phyloP scores from a whole-genome alignment of 2,113 vertebrate genomes.

The Chlamydotis undulata region DNA sequence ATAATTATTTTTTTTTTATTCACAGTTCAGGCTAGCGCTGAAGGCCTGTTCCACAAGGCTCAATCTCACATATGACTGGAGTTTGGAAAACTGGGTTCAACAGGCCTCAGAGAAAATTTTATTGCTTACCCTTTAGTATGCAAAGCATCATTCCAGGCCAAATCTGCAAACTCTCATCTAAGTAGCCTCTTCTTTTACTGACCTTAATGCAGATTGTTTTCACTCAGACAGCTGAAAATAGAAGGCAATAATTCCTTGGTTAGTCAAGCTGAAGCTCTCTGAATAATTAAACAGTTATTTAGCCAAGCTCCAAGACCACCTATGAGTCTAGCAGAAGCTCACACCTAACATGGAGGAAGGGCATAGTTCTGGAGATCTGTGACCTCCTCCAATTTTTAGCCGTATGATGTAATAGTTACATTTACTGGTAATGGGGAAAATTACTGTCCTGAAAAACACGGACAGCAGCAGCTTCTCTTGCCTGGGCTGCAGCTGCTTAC shows the following conservation, averaged over 20 bases:
- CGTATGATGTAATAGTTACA: neutral
- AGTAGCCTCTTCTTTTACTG: neutral
- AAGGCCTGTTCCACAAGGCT: neutral
- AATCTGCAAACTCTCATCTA: neutral
- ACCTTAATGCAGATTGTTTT: neutral
- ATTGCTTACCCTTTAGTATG: neutral
- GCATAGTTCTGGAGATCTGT: rapidly evolving
- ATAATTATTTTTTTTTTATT: neutral
- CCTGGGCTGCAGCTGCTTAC: neutral
- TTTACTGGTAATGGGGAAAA: neutral
- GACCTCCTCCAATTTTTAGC: neutral
- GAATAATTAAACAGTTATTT: neutral
- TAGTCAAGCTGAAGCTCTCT: neutral
- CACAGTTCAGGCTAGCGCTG: neutral
- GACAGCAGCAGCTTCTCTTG: neutral
- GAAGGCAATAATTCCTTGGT: neutral
- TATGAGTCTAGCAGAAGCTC: neutral
- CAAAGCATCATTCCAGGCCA: neutral
- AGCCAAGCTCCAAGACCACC: neutral
- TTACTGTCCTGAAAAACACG: neutral
- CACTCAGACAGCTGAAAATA: neutral
- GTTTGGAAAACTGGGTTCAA: neutral
- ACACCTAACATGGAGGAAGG: neutral
- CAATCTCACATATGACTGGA: neutral
- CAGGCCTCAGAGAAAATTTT: neutral